Evolutionary conservation across 2,797 vertebrate species (phyloP).

Genomic region (Malacoraja senta): DNA sequence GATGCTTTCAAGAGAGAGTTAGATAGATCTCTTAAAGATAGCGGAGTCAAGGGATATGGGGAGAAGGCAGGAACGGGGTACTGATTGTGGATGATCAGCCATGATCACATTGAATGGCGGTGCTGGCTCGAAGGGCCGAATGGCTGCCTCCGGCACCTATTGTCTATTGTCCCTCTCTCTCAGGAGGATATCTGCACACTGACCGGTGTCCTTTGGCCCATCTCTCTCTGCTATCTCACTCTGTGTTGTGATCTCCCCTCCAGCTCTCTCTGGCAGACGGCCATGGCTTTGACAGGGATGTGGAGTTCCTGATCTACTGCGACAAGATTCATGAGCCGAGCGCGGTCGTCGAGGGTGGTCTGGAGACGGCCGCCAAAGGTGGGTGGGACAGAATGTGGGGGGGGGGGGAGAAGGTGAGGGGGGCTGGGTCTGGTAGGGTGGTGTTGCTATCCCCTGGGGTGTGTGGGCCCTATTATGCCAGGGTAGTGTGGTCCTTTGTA

Average conservation of each 20-base stretch:
- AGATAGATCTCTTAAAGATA: too few relatives aligned
- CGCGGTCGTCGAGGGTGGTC: neutral
- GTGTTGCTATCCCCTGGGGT: neutral
- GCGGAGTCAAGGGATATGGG: too few relatives aligned
- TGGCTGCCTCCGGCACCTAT: too few relatives aligned
- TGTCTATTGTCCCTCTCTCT: neutral
- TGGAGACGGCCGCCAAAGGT: neutral
- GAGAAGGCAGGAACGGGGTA: too few relatives aligned
- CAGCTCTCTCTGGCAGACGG: neutral
- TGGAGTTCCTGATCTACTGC: neutral
- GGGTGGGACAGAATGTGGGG: neutral
- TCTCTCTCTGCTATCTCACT: neutral
- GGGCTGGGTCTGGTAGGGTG: neutral
- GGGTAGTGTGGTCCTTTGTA: too few relatives aligned
- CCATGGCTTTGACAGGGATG: neutral
- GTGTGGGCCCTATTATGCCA: neutral
- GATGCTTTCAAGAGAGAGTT: too few relatives aligned
- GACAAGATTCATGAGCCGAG: neutral
- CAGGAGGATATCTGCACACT: neutral
- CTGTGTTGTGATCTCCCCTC: neutral
- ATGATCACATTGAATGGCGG: too few relatives aligned
- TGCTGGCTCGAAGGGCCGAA: too few relatives aligned
- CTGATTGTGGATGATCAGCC: too few relatives aligned
- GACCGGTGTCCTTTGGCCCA: neutral
- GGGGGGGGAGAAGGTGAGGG: rapidly evolving